Base-by-base conservation (phyloP, 2,888 invertebrate genomes). In the Rhamphomyia laevipes region DNA sequence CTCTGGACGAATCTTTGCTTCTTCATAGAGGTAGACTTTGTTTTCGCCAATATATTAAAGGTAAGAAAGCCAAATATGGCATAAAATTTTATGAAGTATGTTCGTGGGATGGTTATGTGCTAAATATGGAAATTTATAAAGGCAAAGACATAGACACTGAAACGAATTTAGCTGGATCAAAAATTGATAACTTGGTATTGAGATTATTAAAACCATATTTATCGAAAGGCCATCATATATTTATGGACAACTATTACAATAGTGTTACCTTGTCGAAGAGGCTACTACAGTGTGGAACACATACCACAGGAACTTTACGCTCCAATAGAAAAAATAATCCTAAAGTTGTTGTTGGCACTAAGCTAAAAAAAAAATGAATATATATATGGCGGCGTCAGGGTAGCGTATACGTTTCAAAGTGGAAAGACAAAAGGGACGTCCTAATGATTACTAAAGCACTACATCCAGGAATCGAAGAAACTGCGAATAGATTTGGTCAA, bases 161-260 rank as follows among this genome's bases (percentile, higher is more conserved):
- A 40, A 15, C 13, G 13, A 11, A 16, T 16, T 16, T 16, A 16
- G 23, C 27, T 40, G 16, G 37, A 42, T 23, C 37, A 6, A 46
- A 46, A 27, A 27, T 17, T 7, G 12, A 23, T 21, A 12, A 9
- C 11, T 0, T 40, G 4, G 46, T 46, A 4, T 7, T 40, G 4
- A 21, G 15, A n/a, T 30, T 46, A 27, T 38, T 46, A 27, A 15
- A 17, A 5, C 27, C 23, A 10, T 46, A 38, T 27, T 48, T 62
- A 16, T 50, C 58, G 46, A 58, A 59, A 47, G 61, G 61, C 31
- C 59, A 60, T 52, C 51, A 60, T 46, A 43, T 63, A 18, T 60
- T 51, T 48, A 62, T 61, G 59, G 59, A 62, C 48, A 59, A 58
- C 51, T 58, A 54, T 53, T 58, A 58, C 53, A 59, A 57, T 45